Conservation (phyloP, 1,140 invertebrate genomes). For the Leptopilina clavipes region DNA sequence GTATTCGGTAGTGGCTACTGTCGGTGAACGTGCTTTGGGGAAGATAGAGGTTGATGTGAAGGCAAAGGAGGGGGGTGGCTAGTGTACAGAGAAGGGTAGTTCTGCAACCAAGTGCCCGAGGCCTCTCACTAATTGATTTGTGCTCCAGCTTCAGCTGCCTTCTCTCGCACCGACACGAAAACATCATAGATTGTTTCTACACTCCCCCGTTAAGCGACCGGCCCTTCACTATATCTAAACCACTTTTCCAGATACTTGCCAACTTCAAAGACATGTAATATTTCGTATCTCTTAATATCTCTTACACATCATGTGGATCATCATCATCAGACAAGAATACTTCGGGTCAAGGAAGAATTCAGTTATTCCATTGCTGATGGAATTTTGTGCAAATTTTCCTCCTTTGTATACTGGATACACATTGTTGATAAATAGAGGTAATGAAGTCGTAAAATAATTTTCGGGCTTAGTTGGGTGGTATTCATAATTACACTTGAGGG, state of each 20-base stretch:
- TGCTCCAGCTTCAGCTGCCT: slow-evolving; percentile 65
- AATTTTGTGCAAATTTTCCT: too few relatives aligned
- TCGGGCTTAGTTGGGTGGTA: background rate
- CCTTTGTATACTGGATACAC: too few relatives aligned
- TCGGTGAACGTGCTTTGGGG: slow-evolving; percentile 45
- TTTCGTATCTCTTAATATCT: too few relatives aligned
- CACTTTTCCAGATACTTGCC: background rate
- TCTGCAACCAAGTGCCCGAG: slow-evolving; percentile 62
- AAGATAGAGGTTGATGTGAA: slow-evolving; percentile 53
- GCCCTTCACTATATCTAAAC: slow-evolving; percentile 12
- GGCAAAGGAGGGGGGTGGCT: slow-evolving; percentile 51
- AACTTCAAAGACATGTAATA: background rate
- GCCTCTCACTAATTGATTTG: slow-evolving; percentile 70
- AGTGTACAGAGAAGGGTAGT: slow-evolving; percentile 56
- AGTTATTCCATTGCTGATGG: too few relatives aligned
- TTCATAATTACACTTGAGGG: slow-evolving; percentile 12
- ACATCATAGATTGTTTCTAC: slow-evolving; percentile 58
- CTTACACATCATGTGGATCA: too few relatives aligned
- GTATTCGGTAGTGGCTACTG: slow-evolving; percentile 70
- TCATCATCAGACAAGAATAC: too few relatives aligned
- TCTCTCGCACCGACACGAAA: slow-evolving; percentile 56
- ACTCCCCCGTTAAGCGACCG: slow-evolving; percentile 51
- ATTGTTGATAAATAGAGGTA: background rate
- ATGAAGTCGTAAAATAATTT: slow-evolving; percentile 29
- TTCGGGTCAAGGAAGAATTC: too few relatives aligned